Evolutionary conservation across 2,113 vertebrate genomes (phyloP), one percentile per base, ranked within the genome.

Genomic region (Podarcis muralis): DNA sequence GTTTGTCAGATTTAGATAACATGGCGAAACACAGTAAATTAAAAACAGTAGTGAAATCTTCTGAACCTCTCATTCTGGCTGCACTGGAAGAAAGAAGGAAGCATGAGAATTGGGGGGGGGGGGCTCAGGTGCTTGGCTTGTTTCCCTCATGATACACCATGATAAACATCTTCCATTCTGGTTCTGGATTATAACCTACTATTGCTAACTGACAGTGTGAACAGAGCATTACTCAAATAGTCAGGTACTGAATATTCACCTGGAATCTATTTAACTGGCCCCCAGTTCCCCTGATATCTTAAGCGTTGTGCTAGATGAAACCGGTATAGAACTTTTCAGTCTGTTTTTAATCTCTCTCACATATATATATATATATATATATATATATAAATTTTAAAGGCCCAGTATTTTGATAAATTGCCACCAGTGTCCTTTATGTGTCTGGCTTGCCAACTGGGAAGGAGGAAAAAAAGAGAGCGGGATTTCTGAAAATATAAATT

Each of bases 391-490:
- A 27, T 72, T 68, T 65, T 59, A 83, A 87, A 48, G 30, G 80
- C 83, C 84, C 59, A 69, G 32, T 40, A 6, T 68, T 57, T 83
- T 91, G 78, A 89, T 65, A 23, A 81, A 77, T 78, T 75, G 43
- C 11, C 74, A 80, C 66, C 76, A 69, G 83, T 81, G n/a, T 57
- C 68, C 69, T 25, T 76, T 25, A n/a, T 77, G 48, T 48, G 57
- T 27, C 53, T 88, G 81, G 62, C 43, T 86, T 68, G 88, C 88
- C 87, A 92, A 40, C 35, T 88, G 85, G 81, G 32, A 65, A 32
- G 53, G 40, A 85, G 74, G 4, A 25, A 86, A 83, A 81, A 53
- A 30, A 5, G 5, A 80, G 35, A 88, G 48, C 48, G 85, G 25
- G 32, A 82, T 90, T 76, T 48, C 83, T 93, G 84, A 59, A 90